Percentiles rank a stretch among this genome's conserved stretches.
These are phyloP conservation scores for Sarcophaga subvicina DNA, from an alignment of 2,888 invertebrate species.

Conservation along the genomic window DNA sequence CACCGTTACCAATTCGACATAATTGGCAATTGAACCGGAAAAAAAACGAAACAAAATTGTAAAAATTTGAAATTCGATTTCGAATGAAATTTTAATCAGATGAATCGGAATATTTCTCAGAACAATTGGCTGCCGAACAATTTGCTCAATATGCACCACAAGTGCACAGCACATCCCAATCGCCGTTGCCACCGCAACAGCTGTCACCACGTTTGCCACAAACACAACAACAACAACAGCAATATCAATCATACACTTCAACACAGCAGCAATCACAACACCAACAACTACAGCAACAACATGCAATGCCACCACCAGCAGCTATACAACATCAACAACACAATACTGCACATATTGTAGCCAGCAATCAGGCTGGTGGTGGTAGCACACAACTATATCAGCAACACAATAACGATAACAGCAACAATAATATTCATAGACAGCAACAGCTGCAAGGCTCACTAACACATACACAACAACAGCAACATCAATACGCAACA, in stretches of 20 bases:
- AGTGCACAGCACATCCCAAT: conserved; percentile 71
- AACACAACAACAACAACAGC: conserved; percentile 73
- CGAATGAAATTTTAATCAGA: conserved; percentile 71
- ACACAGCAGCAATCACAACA: conserved; percentile 74
- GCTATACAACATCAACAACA: conserved; percentile 81
- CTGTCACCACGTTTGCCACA: conserved; percentile 70
- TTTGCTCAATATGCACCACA: conserved; percentile 81
- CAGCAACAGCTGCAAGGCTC: conserved; percentile 73
- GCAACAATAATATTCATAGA: conserved; percentile 71
- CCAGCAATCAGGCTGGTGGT: conserved; percentile 77
- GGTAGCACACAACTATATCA: conserved; percentile 72
- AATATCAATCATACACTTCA: conserved; percentile 72
- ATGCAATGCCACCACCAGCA: conserved; percentile 80
- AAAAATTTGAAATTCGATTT: not conserved
- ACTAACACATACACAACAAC: conserved; percentile 73
- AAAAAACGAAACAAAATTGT: conserved; percentile 18
- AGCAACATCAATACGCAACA: conserved; percentile 71
- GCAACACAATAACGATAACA: conserved; percentile 67
- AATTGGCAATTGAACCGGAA: conserved; percentile 16
- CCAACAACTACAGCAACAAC: conserved; percentile 75
- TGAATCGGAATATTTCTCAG: conserved; percentile 82
- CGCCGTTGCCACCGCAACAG: conserved; percentile 72
- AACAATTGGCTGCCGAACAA: conserved; percentile 82
- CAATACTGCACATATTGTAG: conserved; percentile 80
- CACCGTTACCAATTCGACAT: not conserved